These are phyloP conservation scores for Aselliscus stoliczkanus DNA, from an alignment of 2,797 vertebrate species.

Conservation along the genomic window DNA sequence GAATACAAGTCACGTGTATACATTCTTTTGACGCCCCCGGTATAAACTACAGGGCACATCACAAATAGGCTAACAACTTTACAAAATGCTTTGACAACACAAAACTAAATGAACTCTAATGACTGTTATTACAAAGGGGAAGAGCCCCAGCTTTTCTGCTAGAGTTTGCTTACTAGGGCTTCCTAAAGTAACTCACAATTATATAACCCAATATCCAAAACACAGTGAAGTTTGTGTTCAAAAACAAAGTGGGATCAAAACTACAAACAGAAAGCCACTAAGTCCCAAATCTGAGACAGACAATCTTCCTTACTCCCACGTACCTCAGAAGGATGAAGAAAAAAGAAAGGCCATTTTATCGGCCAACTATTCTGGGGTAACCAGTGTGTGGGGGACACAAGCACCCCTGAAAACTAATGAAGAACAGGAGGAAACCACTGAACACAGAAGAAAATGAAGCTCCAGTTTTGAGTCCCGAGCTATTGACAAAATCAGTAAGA, in stretches of 20 bases:
- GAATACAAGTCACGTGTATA: no score
- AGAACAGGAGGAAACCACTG: not conserved
- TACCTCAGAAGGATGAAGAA: conserved; percentile 43
- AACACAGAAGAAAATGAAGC: conserved; percentile 5
- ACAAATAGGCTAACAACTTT: not conserved
- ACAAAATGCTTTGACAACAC: conserved; percentile 10
- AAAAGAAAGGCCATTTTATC: conserved; percentile 12
- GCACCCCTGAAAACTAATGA: conserved; percentile 17
- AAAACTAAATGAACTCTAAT: conserved; percentile 38
- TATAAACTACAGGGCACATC: not conserved
- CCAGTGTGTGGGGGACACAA: not conserved
- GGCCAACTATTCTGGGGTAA: conserved; percentile 23
- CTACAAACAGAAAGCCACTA: conserved; percentile 23
- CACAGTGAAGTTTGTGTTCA: conserved; percentile 17
- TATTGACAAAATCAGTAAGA: conserved; percentile 20
- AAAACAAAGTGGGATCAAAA: conserved; percentile 35
- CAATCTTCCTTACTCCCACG: conserved; percentile 34
- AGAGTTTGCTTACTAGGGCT: conserved; percentile 17
- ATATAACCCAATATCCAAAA: conserved; percentile 17
- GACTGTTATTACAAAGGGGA: not conserved
- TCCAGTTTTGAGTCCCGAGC: not conserved
- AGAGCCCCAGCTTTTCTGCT: not conserved
- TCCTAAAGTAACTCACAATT: conserved; percentile 42
- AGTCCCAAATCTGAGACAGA: conserved; percentile 27
- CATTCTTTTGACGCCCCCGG: no score